These are phyloP conservation scores for Ornithoptera priamus DNA, from an alignment of 2,888 invertebrate species.

Conservation along the genomic window DNA sequence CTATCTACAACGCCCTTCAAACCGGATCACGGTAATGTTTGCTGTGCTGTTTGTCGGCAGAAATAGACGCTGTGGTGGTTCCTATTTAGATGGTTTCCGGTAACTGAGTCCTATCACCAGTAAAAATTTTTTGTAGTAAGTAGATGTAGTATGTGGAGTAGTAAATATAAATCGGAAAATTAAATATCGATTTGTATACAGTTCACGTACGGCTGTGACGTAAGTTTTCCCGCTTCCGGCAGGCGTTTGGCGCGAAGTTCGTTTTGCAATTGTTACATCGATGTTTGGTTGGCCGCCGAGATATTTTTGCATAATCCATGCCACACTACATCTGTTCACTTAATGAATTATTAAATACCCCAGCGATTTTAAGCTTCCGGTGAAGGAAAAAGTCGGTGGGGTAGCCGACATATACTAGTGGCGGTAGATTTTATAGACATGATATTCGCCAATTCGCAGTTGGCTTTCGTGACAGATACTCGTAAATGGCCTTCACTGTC, in stretches of 20 bases:
- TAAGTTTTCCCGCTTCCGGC: constrained; percentile 26
- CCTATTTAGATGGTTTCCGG: too few relatives aligned
- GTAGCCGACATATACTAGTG: too few relatives aligned
- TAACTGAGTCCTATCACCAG: too few relatives aligned
- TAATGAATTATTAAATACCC: background rate
- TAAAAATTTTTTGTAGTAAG: too few relatives aligned
- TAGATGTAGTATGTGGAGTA: background rate
- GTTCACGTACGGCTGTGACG: constrained; percentile 14
- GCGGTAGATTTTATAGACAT: too few relatives aligned
- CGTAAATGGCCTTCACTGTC: background rate
- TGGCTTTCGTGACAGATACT: background rate
- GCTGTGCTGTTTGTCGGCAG: too few relatives aligned
- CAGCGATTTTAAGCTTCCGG: background rate
- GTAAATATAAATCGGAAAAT: constrained; percentile 1
- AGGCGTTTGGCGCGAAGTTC: constrained; percentile 17
- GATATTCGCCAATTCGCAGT: too few relatives aligned
- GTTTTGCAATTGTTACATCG: constrained; percentile 16
- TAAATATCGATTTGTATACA: constrained; percentile 8
- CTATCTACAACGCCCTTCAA: too few relatives aligned
- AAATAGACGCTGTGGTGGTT: too few relatives aligned
- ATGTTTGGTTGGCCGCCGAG: constrained; percentile 5
- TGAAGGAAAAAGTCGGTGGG: too few relatives aligned
- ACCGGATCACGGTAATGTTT: too few relatives aligned
- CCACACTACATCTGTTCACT: background rate
- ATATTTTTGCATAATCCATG: constrained; percentile 20